phyloP scores from a whole-genome alignment of 2,797 vertebrate species.

The Todus mexicanus region DNA sequence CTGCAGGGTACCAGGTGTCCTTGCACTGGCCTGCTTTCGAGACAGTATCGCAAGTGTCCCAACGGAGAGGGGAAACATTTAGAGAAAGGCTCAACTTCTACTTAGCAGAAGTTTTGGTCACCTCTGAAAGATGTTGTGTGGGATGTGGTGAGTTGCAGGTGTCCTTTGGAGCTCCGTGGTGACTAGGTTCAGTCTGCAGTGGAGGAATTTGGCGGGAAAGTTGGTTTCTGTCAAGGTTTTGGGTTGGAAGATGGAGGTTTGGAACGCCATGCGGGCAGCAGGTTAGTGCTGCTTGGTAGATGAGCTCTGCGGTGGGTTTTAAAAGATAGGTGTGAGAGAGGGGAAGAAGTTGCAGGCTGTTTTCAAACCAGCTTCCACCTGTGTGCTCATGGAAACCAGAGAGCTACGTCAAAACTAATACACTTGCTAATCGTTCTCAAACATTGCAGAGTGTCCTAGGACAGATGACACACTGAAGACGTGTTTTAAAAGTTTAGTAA shows the following conservation, averaged over 20 bases:
- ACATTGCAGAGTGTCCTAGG: background rate
- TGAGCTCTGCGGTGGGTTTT: background rate
- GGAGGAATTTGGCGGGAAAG: background rate
- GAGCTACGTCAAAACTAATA: background rate
- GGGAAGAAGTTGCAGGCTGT: background rate
- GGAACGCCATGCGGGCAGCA: background rate
- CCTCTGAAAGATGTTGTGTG: background rate
- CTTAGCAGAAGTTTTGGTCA: background rate
- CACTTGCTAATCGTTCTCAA: background rate
- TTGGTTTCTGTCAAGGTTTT: background rate
- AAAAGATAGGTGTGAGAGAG: background rate
- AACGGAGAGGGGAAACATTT: background rate
- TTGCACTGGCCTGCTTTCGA: background rate
- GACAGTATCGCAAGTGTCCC: background rate
- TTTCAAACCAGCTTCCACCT: background rate
- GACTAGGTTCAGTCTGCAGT: background rate
- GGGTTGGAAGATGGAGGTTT: conserved; percentile 9
- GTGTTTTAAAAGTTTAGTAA: background rate
- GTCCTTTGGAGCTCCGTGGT: background rate
- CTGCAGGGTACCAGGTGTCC: background rate
- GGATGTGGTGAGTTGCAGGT: background rate
- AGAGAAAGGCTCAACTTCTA: background rate
- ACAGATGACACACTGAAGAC: background rate
- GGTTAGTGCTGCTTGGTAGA: conserved; percentile 12
- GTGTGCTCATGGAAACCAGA: background rate